Evolutionary conservation across 2,113 vertebrate species (phyloP).

Genomic region (Otus sunia): DNA sequence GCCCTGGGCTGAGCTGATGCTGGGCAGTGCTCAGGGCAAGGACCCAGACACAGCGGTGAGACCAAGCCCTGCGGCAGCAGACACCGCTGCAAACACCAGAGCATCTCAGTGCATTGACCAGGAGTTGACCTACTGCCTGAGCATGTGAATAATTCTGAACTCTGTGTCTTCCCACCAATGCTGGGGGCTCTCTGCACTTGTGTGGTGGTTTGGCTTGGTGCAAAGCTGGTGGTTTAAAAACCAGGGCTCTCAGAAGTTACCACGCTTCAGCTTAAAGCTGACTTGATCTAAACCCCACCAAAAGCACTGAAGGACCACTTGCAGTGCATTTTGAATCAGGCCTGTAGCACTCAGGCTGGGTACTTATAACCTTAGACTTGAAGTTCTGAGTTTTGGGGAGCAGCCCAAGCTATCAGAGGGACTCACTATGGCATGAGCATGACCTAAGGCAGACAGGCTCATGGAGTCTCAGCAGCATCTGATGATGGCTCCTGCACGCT

Average conservation of each 20-base stretch:
- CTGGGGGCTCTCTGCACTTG: background rate
- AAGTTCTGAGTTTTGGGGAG: background rate
- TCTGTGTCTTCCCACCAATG: background rate
- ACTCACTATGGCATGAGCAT: background rate
- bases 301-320: background rate
- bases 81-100: accelerated
- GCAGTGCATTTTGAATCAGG: background rate
- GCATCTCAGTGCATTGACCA: background rate
- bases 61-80: background rate
- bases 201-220: background rate
- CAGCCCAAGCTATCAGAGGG: background rate
- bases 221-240: background rate
- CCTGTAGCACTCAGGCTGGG: too few species aligned
- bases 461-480: background rate
- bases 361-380: background rate
- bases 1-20: background rate
- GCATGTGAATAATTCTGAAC: background rate
- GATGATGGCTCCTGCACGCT: background rate
- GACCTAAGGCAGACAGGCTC: background rate
- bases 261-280: background rate
- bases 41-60: background rate
- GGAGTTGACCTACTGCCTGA: background rate
- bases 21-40: background rate
- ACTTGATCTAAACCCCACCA: background rate
- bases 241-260: background rate